phyloP scores from a whole-genome alignment of 2,888 invertebrate species.

The Aethes cnicana region DNA sequence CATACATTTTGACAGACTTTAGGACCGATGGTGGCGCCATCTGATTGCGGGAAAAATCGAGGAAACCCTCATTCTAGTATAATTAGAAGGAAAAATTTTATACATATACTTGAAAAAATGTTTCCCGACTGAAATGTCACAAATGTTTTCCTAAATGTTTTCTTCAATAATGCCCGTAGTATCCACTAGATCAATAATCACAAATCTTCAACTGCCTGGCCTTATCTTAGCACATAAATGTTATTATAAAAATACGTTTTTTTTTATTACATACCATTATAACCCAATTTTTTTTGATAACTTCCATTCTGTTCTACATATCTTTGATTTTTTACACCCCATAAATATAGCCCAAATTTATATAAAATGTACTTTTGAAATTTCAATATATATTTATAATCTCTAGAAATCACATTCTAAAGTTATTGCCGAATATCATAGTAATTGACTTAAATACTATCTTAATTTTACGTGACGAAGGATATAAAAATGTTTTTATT shows the following conservation, averaged over 20 bases:
- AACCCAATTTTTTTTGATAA: slow-evolving; percentile 28
- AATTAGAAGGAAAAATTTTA: too few species aligned
- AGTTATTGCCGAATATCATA: slow-evolving; percentile 61
- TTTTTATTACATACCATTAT: slow-evolving; percentile 33
- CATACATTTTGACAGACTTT: too few species aligned
- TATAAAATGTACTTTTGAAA: slow-evolving; percentile 25
- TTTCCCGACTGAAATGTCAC: too few species aligned
- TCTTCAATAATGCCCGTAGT: slow-evolving; percentile 18
- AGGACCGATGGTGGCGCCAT: too few species aligned
- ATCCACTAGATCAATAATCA: slow-evolving; percentile 37
- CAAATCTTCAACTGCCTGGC: slow-evolving; percentile 53
- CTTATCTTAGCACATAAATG: slow-evolving; percentile 42
- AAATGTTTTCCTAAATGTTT: too few species aligned
- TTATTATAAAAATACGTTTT: slow-evolving; percentile 40
- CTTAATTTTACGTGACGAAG: slow-evolving; percentile 33
- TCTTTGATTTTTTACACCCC: slow-evolving; percentile 44
- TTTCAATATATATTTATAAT: slow-evolving; percentile 38
- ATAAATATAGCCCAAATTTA: slow-evolving; percentile 41
- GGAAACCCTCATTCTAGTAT: too few species aligned
- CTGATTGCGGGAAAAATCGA: too few species aligned
- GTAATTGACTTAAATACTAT: slow-evolving; percentile 39
- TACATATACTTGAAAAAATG: too few species aligned
- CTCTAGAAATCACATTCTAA: slow-evolving; percentile 56
- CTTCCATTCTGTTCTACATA: slow-evolving; percentile 34
- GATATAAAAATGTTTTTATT: slow-evolving; percentile 54